Conservation (phyloP, 2,888 invertebrate species). For the Homarus gammarus region DNA sequence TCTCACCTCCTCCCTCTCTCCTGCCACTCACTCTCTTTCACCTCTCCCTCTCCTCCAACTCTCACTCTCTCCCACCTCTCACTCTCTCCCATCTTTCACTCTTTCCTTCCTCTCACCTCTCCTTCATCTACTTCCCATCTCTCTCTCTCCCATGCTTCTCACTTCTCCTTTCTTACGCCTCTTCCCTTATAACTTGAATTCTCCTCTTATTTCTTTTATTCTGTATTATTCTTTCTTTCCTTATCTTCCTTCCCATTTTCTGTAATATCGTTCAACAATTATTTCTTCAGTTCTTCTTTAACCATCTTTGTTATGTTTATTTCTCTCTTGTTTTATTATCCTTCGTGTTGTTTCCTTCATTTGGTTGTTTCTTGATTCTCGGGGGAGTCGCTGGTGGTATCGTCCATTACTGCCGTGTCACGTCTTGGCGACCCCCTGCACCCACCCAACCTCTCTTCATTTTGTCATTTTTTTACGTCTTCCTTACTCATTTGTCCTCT, state of each 20-base stretch:
- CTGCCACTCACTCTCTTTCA: not conserved
- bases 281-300: too few species aligned
- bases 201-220: not conserved
- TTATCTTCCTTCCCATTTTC: not conserved
- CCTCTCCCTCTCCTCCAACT: not conserved
- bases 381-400: not conserved
- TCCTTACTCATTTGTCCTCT: not conserved
- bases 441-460: not conserved
- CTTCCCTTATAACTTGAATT: not conserved
- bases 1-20: not conserved
- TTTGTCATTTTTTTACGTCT: not conserved
- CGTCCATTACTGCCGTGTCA: not conserved
- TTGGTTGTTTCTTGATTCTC: too few species aligned
- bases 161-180: not conserved
- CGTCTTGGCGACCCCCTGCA: not conserved
- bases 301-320: too few species aligned
- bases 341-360: not conserved
- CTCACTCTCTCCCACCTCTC: not conserved
- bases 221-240: not conserved
- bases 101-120: not conserved
- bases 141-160: not conserved
- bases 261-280: too few species aligned
- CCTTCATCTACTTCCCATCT: not conserved
- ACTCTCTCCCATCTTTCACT: too few species aligned
- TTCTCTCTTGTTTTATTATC: not conserved